Percentiles rank a stretch among this genome's conserved stretches.
These are phyloP conservation scores for Artibeus lituratus DNA, from an alignment of 2,797 vertebrate species.

Conservation along the genomic window DNA sequence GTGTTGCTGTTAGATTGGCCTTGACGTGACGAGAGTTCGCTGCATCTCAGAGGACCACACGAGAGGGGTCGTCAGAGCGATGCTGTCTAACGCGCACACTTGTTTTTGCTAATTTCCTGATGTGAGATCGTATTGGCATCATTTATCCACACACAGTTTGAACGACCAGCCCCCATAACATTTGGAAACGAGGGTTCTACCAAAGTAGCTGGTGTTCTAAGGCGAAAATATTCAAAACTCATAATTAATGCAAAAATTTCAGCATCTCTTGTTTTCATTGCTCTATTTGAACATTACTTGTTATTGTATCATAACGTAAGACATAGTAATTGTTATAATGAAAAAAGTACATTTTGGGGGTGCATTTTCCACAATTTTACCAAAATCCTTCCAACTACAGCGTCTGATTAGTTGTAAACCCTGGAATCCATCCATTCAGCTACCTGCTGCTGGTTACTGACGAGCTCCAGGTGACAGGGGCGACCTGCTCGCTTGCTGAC, in stretches of 20 bases:
- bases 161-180: neutral
- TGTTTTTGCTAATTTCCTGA: neutral
- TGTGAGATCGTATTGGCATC: too few relatives aligned
- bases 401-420: neutral
- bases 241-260: too few relatives aligned
- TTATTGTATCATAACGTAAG: neutral
- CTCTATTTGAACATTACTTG: neutral
- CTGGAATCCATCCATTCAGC: fast-evolving
- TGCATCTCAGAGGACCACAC: too few relatives aligned
- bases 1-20: neutral
- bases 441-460: fast-evolving
- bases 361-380: neutral
- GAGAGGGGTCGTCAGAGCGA: neutral
- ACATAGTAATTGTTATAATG: fast-evolving
- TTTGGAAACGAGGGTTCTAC: neutral
- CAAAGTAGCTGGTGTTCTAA: too few relatives aligned
- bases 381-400: fast-evolving
- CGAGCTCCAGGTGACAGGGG: neutral
- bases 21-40: neutral
- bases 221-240: neutral
- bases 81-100: fast-evolving
- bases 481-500: fast-evolving
- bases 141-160: neutral
- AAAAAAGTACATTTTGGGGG: fast-evolving
- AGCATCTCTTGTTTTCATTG: neutral